Evolutionary conservation across 2,797 vertebrate genomes (phyloP), one percentile per base, ranked within the genome.

Genomic region (Phataginus tetradactyla): DNA sequence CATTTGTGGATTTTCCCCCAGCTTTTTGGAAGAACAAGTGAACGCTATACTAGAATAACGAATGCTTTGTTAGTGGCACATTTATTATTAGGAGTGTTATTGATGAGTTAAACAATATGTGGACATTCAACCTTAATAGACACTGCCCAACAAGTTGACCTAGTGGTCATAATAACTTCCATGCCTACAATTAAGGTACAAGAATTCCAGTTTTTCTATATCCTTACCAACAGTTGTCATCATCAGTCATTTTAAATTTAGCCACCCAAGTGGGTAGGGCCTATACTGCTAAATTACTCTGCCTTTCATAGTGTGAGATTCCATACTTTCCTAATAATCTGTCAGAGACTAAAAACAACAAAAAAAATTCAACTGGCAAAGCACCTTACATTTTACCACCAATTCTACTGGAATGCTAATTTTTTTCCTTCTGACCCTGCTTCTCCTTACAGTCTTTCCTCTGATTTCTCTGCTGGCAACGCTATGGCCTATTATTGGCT

Each of bases 401-500:
- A 61, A 39, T 42, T 15, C n/a, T 57, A 17, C 37, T 20, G 2
- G 21, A 42, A 49, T 4, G 25, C 49, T 64, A 10, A 39, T n/a
- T 29, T 74, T 68, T 61, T 55, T 49, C 39, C 75, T 25, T 49
- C 61, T 68, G 13, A 63, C 15, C 88, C 21, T 66, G 34, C 29
- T 80, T 74, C 45, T 66, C 78, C 57, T 72, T 13, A 53, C 29
- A 64, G 53, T 23, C 74, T 85, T 85, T 63, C 29, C 64, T 55
- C 32, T 92, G 45, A 81, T 91, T 37, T 91, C 72, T 81, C 57
- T 68, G 29, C 27, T 90, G 34, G 34, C 68, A 64, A 96, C 68
- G 95, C 37, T 45, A 23, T 49, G 86, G 78, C 89, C 42, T 72
- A 27, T 91, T 96, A 96, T 66, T 93, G 83, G 53, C 55, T 96